Conservation (phyloP, 2,113 vertebrate species). For the Tylochromis polylepis region DNA sequence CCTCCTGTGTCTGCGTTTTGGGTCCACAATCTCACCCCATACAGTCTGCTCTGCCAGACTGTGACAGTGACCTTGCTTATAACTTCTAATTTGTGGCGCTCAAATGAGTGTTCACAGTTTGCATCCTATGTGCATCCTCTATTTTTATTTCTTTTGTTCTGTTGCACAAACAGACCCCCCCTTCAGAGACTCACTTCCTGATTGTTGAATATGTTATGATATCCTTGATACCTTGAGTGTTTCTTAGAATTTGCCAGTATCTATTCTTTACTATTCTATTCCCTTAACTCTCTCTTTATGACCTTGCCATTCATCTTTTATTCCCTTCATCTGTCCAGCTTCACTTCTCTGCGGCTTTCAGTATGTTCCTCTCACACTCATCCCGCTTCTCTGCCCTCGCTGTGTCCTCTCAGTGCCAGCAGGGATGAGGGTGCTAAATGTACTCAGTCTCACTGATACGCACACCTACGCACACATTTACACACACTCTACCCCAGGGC, state of each 20-base stretch:
- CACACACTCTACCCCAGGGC: slow-evolving; percentile 48
- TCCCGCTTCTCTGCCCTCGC: slow-evolving; percentile 17
- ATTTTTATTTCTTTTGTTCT: neutral
- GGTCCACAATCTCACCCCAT: no score
- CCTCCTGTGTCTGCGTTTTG: no score
- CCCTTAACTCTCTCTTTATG: neutral
- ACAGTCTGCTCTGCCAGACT: no score
- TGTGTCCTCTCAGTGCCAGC: slow-evolving; percentile 29
- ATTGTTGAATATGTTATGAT: neutral
- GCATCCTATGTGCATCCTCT: neutral
- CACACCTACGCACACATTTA: neutral
- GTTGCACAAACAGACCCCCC: neutral
- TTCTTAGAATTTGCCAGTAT: neutral
- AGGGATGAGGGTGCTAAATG: slow-evolving; percentile 53
- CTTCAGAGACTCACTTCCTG: neutral
- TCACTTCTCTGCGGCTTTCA: neutral
- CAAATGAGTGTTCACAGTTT: neutral
- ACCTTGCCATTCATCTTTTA: neutral
- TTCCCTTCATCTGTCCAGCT: neutral
- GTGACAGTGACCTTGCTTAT: no score
- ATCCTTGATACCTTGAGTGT: neutral
- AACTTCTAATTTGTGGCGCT: slow-evolving; percentile 9
- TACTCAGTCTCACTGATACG: slow-evolving; percentile 6
- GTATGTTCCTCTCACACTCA: slow-evolving; percentile 7
- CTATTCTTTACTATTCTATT: neutral